Conservation (phyloP, 2,113 vertebrate genomes). For the Brachypteracias leptosomus region DNA sequence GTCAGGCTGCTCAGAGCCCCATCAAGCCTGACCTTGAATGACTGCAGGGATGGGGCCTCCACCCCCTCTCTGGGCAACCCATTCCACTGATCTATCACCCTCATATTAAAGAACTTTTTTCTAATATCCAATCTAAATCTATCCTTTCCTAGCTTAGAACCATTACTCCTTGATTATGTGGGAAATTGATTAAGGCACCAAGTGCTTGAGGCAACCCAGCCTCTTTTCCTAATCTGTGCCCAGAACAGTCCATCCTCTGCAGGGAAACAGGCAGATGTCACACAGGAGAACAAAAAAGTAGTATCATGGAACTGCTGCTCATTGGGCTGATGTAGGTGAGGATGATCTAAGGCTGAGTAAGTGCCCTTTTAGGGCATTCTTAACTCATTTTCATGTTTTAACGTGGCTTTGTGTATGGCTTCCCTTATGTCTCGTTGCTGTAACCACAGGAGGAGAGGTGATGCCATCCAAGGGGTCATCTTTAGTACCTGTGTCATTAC, state of each 20-base stretch:
- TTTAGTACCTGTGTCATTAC: rapidly evolving
- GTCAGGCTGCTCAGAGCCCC: no score
- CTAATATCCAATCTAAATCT: no score
- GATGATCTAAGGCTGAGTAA: background rate
- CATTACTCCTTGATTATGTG: no score
- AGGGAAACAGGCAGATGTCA: background rate
- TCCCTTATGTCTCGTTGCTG: background rate
- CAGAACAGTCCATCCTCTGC: background rate
- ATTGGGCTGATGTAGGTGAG: background rate
- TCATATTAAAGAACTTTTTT: no score
- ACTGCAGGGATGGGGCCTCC: no score
- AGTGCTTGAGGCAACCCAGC: background rate
- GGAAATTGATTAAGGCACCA: background rate
- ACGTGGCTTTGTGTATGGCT: background rate
- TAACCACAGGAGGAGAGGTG: background rate
- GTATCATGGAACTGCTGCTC: background rate
- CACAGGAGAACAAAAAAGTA: rapidly evolving
- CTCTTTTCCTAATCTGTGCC: rapidly evolving
- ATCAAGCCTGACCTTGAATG: no score
- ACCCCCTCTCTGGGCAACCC: no score
- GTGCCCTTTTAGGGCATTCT: background rate
- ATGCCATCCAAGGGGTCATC: rapidly evolving
- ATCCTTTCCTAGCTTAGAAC: no score
- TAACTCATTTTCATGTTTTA: background rate
- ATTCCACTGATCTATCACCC: no score